Evolutionary conservation across 2,797 vertebrate genomes (phyloP), one percentile per base, ranked within the genome.

Genomic region (Diceros bicornis): DNA sequence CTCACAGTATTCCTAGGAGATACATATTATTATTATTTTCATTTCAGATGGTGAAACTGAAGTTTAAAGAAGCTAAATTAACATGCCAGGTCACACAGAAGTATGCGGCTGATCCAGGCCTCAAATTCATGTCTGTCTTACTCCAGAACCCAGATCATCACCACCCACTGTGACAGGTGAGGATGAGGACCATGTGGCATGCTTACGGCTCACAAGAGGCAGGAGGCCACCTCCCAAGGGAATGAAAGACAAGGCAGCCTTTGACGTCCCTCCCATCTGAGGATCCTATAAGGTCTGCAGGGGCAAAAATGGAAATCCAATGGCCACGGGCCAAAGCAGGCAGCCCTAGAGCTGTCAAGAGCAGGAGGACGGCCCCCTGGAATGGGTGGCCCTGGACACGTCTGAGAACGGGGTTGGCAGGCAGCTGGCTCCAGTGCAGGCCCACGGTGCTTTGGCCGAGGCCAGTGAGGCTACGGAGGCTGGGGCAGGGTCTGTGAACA

Each of bases 41-140:
- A 52, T 44, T 25, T 94, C 82, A 32, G 55, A n/a, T 34, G 47
- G 79, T 47, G 55, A 88, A 92, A 66, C 89, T 83, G 52, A 74
- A 88, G 68, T 66, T 88, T 81, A 94, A 97, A 88, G 93, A 77
- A 2, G 47, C 66, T 79, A 23, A 66, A 83, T 69, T 69, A 86
- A 86, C 5, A 0, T 3, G n/a, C 32, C 75, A 66, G 74, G 68
- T 62, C 86, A 86, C 87, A 69, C 17, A 72, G 75, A 6, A 27
- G 18, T 0, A 7, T 2, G 41, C 6, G 55, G 52, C 75, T 62
- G 21, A 34, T 7, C 41, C 75, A 71, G 20, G 52, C 77, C 57
- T 44, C 84, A 82, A 47, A 79, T 25, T 25, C 71, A 66, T 2
- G 21, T 81, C 90, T 69, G 32, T 52, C 17, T 27, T 23, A 71